Percentiles rank a stretch among this genome's conserved stretches.
These are phyloP conservation scores for Scleropages formosus DNA, from an alignment of 2,797 vertebrate genomes.

Conservation along the genomic window DNA sequence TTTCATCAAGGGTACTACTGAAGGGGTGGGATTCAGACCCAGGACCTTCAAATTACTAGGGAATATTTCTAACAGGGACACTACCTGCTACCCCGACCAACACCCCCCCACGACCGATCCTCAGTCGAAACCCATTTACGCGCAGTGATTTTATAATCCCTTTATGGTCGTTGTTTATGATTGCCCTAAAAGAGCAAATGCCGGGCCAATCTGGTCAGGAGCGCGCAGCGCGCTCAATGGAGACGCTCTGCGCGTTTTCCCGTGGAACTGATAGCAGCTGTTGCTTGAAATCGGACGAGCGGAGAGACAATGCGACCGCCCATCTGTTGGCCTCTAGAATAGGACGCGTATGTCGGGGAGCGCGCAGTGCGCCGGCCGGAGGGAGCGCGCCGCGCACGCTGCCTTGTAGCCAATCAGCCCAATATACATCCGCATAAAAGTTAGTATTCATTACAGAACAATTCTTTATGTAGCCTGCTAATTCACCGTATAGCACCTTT, in stretches of 20 bases:
- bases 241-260: conserved; percentile 59
- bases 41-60: no score
- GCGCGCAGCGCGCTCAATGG: conserved; percentile 58
- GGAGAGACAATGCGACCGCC: conserved; percentile 76
- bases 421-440: conserved; percentile 93
- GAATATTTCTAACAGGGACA: no score
- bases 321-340: conserved; percentile 94
- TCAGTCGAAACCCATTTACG: conserved; percentile 52
- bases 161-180: conserved; percentile 66
- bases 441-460: conserved; percentile 83
- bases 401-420: conserved; percentile 80
- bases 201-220: conserved; percentile 71
- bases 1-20: no score
- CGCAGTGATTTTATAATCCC: conserved; percentile 79
- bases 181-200: conserved; percentile 72
- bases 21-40: no score
- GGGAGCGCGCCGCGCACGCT: conserved; percentile 70
- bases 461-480: conserved; percentile 79
- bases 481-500: conserved; percentile 75
- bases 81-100: no score
- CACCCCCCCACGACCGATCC: no score
- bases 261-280: conserved; percentile 89
- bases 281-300: conserved; percentile 86
- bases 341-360: conserved; percentile 90
- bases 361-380: conserved; percentile 74